A percentile compares a stretch with the other conserved stretches of the same genome.
Evolutionary conservation across 2,888 invertebrate species (phyloP).

Genomic region (Leptodirus hochenwartii): DNA sequence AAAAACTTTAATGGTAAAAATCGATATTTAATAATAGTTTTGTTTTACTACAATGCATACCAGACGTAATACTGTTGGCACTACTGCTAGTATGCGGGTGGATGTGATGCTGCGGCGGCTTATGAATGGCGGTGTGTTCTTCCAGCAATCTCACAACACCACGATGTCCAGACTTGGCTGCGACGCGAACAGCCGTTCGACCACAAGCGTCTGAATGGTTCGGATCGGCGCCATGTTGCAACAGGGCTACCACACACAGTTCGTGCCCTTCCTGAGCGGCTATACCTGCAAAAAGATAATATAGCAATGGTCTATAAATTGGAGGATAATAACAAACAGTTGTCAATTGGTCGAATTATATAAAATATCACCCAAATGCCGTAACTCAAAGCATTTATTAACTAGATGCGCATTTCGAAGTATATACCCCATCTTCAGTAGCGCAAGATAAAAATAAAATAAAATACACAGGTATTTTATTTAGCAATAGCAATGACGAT

Average conservation of each 20-base stretch:
- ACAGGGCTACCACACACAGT: constrained; percentile 66
- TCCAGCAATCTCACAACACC: constrained; percentile 66
- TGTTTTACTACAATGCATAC: constrained; percentile 15
- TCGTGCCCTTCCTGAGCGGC: constrained; percentile 94
- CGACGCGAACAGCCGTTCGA: constrained; percentile 72
- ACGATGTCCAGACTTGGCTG: constrained; percentile 79
- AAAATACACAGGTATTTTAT: no score
- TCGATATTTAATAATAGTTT: no score
- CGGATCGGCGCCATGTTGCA: constrained; percentile 73
- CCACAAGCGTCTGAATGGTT: constrained; percentile 74
- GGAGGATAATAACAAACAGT: neutral
- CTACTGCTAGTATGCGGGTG: constrained; percentile 21
- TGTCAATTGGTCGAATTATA: no score
- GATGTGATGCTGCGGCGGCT: neutral
- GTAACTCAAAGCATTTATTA: no score
- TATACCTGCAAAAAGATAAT: constrained; percentile 56
- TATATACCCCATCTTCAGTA: no score
- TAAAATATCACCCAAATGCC: no score
- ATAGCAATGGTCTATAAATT: neutral
- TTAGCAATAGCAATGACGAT: no score
- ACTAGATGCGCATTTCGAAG: no score
- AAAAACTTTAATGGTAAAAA: no score
- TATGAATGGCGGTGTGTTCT: constrained; percentile 31
- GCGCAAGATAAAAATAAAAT: no score
- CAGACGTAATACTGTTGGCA: constrained; percentile 27